Evolutionary conservation across 2,888 invertebrate genomes (phyloP), one percentile per base, ranked within the genome.

Genomic region (Exephanes ischioxanthus): DNA sequence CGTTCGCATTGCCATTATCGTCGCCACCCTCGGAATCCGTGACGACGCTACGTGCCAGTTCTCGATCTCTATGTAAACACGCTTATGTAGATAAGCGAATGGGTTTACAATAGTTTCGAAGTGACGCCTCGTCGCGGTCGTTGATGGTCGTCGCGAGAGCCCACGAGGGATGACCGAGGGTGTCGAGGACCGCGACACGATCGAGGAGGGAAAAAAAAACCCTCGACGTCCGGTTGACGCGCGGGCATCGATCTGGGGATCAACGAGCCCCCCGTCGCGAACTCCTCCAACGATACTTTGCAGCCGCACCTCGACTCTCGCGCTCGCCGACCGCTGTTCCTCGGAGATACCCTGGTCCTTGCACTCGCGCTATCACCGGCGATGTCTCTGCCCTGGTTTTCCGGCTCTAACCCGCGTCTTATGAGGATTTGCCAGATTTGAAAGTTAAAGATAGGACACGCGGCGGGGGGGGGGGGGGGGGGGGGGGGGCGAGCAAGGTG

Each of bases 61-160:
- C 55, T 63, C 80, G 80, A 80, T 83, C 85, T 73, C 45, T 71
- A 84, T 88, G 87, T 84, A 88, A 89, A 88, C 88, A 87, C 80
- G 76, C 83, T 80, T 87, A 87, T 88, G 86, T 79, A 88, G 87
- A 88, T 88, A 71, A 87, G 81, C 77, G 80, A 83, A 81, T 79
- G 81, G 79, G 72, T 75, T 80, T 78, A 51, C 85, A 82, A 86
- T 88, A 83, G 87, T 87, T 88, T 88, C 77, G 81, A 80, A 86
- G 80, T 73, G 76, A 70, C 67, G 68, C 75, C 61, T 41, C 41
- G 58, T 61, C 41, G 67, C 45, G 58, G 63, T 78, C 70, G 73
- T 72, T 61, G 58, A 73, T 22, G 67, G 76, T 77, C 30, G 63
- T 76, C 63, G 1, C 76, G 63, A 66, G 68, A 63, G 71, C 67